Conservation (phyloP, 2,888 invertebrate genomes). For the Subacronicta megacephala region DNA sequence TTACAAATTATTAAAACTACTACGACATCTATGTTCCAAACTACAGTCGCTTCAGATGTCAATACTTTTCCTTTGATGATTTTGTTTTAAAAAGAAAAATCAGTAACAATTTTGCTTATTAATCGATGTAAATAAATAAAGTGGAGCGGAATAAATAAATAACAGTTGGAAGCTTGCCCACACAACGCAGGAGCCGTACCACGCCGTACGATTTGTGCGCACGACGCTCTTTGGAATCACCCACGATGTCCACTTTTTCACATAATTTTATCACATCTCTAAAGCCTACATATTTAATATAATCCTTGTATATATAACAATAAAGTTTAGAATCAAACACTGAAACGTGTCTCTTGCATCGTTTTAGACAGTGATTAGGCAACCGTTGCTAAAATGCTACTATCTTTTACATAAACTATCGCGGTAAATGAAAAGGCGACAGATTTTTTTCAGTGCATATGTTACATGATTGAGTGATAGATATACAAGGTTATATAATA, state of each 20-base stretch:
- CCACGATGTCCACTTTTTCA: slow-evolving; percentile 57
- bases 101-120: slow-evolving; percentile 57
- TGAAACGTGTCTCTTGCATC: not conserved
- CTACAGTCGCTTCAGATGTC: slow-evolving; percentile 26
- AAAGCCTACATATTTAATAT: slow-evolving; percentile 6
- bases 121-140: slow-evolving; percentile 77
- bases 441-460: slow-evolving; percentile 31
- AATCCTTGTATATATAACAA: slow-evolving; percentile 5
- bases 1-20: slow-evolving; percentile 8
- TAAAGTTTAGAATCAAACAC: slow-evolving; percentile 28
- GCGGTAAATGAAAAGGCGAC: slow-evolving; percentile 39
- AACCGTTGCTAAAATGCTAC: slow-evolving; percentile 27
- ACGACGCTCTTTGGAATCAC: slow-evolving; percentile 61
- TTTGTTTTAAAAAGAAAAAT: slow-evolving; percentile 58
- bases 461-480: slow-evolving; percentile 13
- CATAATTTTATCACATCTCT: slow-evolving; percentile 51
- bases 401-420: slow-evolving; percentile 34
- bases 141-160: slow-evolving; percentile 74
- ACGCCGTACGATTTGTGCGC: slow-evolving; percentile 60
- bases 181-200: slow-evolving; percentile 52
- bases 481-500: slow-evolving; percentile 21
- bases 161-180: slow-evolving; percentile 72
- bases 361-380: slow-evolving; percentile 24
- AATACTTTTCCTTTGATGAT: slow-evolving; percentile 55
- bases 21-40: slow-evolving; percentile 9